Conservation (phyloP, 2,888 invertebrate genomes). For the Dryadula phaetusa region DNA sequence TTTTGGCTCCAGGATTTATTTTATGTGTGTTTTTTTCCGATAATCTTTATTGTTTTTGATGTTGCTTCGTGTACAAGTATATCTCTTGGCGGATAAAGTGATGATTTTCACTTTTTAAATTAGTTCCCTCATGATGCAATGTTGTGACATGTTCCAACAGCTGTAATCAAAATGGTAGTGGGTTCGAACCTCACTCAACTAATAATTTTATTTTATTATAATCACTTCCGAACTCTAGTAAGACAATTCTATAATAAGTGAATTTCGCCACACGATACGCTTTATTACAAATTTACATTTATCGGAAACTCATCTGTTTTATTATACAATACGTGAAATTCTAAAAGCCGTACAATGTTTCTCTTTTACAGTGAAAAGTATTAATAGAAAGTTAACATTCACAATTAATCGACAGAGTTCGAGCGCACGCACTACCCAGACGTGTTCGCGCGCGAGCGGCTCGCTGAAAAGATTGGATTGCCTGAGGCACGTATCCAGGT, state of each 20-base stretch:
- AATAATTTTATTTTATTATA: too few relatives aligned
- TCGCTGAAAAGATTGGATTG: conserved; percentile 98
- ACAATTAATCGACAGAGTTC: conserved; percentile 88
- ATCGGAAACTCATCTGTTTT: too few relatives aligned
- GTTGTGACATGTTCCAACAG: too few relatives aligned
- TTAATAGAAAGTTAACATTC: conserved; percentile 7
- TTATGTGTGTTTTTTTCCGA: background rate
- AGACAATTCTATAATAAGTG: too few relatives aligned
- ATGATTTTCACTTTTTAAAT: too few relatives aligned
- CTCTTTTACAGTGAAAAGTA: background rate
- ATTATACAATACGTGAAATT: background rate
- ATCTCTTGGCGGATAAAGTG: too few relatives aligned
- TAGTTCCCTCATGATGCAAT: too few relatives aligned
- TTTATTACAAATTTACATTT: too few relatives aligned
- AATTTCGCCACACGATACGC: too few relatives aligned
- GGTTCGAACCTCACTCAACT: too few relatives aligned
- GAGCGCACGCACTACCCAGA: conserved; percentile 99
- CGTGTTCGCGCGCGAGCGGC: conserved; percentile 97
- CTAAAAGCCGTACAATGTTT: background rate
- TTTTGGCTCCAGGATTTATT: conserved; percentile 8
- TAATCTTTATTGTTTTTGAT: background rate
- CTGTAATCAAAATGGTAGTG: too few relatives aligned
- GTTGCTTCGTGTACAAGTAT: background rate
- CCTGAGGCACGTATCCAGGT: conserved; percentile 99
- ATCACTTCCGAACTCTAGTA: too few relatives aligned